Base-by-base conservation (phyloP, 2,797 vertebrate genomes). In the Diplodus puntazzo region DNA sequence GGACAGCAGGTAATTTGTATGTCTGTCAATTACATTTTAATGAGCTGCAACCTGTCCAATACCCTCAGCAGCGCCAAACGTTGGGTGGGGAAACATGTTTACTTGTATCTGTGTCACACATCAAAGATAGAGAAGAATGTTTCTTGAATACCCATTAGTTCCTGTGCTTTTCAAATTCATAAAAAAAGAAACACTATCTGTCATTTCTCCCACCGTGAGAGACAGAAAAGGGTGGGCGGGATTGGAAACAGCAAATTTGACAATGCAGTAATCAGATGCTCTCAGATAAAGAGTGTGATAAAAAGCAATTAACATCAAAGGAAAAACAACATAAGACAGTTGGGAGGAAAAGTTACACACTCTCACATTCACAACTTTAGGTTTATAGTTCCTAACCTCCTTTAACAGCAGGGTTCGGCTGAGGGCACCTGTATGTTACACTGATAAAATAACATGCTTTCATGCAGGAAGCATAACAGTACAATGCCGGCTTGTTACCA, bases 11-110 rank as follows among this genome's bases (percentile, higher is more conserved):
- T 87, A 71, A 77, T 84, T 75, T 87, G 62, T 87, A 75, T 62
- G 73, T 74, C 77, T 90, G 88, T 89, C 87, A 88, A 80, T 92
- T 89, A 89, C 54, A 73, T 90, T 93, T 89, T 91, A 92, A 92
- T 86, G 82, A 93, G 83, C 82, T 67, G 71, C 71, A 89, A 90
- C 87, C 83, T 76, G 82, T 81, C 75, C 77, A 73, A 87, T 67
- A 82, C 68, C 63, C 77, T 46, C 34, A 75, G 65, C 79, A 81
- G 34, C 34, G 34, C 87, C 84, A 92, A 87, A 87, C 70, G 70
- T 4, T 42, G 53, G 65, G 71, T 18, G 20, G 46, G 43, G 64
- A 85, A 83, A 80, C 14, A 14, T 81, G 80, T 85, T 87, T 74
- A 25, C 78, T 80, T 75, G 86, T 54, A 82, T 84, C 83, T 76